Conservation (phyloP, 2,113 vertebrate genomes). For the Ahaetulla prasina region DNA sequence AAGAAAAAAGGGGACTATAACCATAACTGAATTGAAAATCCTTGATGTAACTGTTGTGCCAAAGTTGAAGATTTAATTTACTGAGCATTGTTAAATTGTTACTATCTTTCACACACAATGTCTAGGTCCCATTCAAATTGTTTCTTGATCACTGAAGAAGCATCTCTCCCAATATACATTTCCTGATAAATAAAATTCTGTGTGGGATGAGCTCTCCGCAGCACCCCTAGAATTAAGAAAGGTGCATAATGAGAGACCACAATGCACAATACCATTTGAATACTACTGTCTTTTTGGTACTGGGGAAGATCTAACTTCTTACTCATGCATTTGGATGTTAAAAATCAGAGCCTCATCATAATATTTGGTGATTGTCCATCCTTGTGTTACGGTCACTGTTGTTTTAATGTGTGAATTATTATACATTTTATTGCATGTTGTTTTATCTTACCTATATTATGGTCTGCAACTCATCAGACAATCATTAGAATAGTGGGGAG, state of each 20-base stretch:
- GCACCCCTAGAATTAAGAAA: background rate
- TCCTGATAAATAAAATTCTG: background rate
- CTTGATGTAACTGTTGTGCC: background rate
- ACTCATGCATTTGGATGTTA: background rate
- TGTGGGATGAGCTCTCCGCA: background rate
- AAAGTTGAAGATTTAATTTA: background rate
- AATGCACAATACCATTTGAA: background rate
- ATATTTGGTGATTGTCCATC: background rate
- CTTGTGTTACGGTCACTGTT: background rate
- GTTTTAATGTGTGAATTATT: background rate
- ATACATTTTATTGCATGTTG: background rate
- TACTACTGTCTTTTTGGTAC: background rate
- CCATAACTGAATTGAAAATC: background rate
- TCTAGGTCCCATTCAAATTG: background rate
- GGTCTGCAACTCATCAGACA: background rate
- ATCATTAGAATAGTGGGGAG: background rate
- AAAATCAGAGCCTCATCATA: background rate
- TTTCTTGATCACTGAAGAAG: background rate
- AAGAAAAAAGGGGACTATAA: background rate
- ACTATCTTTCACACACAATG: background rate
- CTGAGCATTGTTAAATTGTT: background rate
- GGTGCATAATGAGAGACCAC: background rate
- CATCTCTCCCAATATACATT: background rate
- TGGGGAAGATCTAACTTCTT: background rate
- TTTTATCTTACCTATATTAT: background rate